Percentiles rank a stretch among this genome's conserved stretches.
Evolutionary conservation across 2,797 vertebrate genomes (phyloP).

Genomic region (Halcyon leucocephala): DNA sequence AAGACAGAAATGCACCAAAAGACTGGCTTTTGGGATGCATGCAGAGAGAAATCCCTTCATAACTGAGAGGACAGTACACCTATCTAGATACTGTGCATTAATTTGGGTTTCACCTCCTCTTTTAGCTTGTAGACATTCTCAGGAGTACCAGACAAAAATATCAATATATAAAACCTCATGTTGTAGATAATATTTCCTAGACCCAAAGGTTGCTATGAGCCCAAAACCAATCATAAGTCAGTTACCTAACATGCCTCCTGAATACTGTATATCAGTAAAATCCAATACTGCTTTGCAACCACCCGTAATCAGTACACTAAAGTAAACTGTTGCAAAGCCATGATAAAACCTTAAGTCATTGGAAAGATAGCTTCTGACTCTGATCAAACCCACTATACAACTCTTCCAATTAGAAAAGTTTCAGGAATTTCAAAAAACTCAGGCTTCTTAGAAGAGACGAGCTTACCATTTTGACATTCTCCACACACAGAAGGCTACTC

Average conservation of each 20-base stretch:
- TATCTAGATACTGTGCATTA: no score
- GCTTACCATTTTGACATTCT: neutral
- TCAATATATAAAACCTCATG: neutral
- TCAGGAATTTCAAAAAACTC: neutral
- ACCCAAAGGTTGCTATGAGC: neutral
- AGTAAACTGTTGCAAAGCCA: neutral
- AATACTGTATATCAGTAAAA: neutral
- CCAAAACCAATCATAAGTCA: neutral
- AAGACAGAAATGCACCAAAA: no score
- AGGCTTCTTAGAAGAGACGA: neutral
- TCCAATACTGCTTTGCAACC: neutral
- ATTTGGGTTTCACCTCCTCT: no score
- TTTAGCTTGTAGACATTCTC: neutral
- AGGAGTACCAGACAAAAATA: neutral
- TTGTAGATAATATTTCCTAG: neutral
- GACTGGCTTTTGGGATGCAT: no score
- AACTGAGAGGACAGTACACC: no score
- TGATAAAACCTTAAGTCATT: neutral
- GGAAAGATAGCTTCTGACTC: neutral
- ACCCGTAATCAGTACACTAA: neutral
- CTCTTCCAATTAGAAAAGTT: neutral
- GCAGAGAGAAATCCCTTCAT: no score
- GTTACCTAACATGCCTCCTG: neutral
- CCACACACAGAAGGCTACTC: neutral
- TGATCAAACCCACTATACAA: neutral